phyloP scores from a whole-genome alignment of 2,888 invertebrate genomes.

The Trachelus stipa region DNA sequence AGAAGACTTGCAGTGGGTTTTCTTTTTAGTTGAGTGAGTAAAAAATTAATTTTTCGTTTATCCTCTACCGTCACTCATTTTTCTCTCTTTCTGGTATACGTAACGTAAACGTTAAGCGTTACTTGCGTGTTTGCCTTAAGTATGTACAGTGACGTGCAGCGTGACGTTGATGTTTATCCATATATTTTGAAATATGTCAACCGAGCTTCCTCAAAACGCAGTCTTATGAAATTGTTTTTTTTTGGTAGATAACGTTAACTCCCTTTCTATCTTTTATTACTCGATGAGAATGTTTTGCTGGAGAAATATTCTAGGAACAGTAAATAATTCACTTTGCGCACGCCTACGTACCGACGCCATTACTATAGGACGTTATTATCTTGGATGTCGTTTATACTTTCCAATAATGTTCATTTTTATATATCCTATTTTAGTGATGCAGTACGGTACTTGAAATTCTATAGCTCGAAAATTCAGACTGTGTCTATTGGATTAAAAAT shows the following conservation, averaged over 20 bases:
- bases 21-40: background rate
- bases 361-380: background rate
- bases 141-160: background rate
- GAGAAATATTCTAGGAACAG: background rate
- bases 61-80: background rate
- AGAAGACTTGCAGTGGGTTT: background rate
- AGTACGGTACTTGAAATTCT: background rate
- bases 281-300: background rate
- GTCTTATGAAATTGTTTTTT: background rate
- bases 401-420: background rate
- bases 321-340: background rate
- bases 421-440: background rate
- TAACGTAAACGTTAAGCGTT: background rate
- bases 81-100: background rate
- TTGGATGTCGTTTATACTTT: background rate
- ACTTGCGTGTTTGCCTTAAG: background rate
- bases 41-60: background rate
- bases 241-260: background rate
- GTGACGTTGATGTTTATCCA: background rate
- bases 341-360: background rate
- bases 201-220: background rate
- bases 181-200: background rate
- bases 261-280: background rate
- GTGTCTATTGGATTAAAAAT: slow-evolving; percentile 17
- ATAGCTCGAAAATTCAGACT: background rate